Conservation (phyloP, 2,113 vertebrate genomes). For the Hystrix cristata region DNA sequence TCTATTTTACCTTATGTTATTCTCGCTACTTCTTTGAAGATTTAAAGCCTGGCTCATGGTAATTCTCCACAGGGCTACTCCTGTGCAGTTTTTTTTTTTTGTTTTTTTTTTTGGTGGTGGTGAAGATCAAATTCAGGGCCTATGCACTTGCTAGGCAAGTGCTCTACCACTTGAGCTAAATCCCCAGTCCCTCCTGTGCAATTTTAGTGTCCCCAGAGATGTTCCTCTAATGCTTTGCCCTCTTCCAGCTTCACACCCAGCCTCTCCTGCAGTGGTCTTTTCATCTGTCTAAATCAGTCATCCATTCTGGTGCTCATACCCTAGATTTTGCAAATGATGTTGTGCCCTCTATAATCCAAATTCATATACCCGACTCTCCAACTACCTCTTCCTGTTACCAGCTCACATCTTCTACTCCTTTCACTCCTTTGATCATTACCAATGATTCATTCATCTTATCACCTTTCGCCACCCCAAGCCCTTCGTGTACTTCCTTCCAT, state of each 20-base stretch:
- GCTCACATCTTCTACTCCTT: not conserved
- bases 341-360: not conserved
- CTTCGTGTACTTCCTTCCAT: not conserved
- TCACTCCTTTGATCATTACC: not conserved
- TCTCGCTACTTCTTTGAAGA: not conserved
- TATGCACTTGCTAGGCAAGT: no score
- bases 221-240: not conserved
- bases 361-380: not conserved
- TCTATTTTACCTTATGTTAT: not conserved
- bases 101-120: no score
- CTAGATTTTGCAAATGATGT: not conserved
- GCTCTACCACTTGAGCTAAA: no score
- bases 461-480: not conserved
- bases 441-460: not conserved
- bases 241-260: not conserved
- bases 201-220: not conserved
- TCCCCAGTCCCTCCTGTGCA: not conserved
- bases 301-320: not conserved
- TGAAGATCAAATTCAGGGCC: no score
- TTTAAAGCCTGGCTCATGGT: not conserved
- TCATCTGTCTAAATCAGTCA: not conserved
- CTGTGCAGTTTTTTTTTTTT: no score
- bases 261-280: not conserved
- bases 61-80: not conserved
- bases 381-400: not conserved